phyloP scores from a whole-genome alignment of 2,113 vertebrate genomes.

The Semnopithecus entellus region DNA sequence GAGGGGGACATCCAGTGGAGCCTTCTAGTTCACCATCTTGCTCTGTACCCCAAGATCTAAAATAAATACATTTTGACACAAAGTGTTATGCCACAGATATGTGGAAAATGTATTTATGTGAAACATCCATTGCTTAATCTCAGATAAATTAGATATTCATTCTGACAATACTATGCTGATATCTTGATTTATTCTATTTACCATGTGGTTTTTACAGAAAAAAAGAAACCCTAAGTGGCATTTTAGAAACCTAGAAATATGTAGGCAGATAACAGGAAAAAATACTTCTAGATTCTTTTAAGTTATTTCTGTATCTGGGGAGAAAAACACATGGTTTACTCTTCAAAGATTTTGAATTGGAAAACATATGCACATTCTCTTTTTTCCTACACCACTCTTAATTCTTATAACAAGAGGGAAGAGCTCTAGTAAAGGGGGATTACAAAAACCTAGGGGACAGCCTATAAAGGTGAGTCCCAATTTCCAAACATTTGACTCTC shows the following conservation, averaged over 20 bases:
- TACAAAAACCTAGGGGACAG: background rate
- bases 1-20: too few relatives aligned
- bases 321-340: background rate
- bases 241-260: background rate
- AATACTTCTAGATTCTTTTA: background rate
- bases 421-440: background rate
- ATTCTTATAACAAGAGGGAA: background rate
- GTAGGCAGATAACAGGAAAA: background rate
- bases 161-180: background rate
- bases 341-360: slow-evolving; percentile 9
- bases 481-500: background rate
- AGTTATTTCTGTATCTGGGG: background rate
- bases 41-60: too few relatives aligned
- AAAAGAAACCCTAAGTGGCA: background rate
- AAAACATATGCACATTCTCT: background rate
- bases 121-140: background rate
- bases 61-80: background rate
- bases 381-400: background rate
- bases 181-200: slow-evolving; percentile 25
- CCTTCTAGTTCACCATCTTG: too few relatives aligned
- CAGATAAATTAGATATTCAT: background rate
- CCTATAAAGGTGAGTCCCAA: background rate
- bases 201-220: background rate
- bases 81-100: background rate
- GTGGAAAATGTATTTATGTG: background rate